Conservation (phyloP, 2,113 vertebrate genomes). For the Meles meles region DNA sequence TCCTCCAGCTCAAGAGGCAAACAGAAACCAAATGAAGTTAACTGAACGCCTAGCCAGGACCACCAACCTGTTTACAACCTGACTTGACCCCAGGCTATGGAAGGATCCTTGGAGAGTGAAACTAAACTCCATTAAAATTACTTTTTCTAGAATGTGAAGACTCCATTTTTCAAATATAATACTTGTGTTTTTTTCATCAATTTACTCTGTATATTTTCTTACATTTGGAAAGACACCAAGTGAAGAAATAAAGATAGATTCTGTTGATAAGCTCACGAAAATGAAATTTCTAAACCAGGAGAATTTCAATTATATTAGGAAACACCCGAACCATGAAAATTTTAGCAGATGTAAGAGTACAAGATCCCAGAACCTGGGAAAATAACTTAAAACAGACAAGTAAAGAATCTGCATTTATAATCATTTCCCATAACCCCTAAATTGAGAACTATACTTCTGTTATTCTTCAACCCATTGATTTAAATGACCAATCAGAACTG, state of each 20-base stretch:
- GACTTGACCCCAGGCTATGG: background rate
- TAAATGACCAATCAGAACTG: background rate
- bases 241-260: conserved; percentile 45
- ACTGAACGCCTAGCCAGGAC: background rate
- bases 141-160: conserved; percentile 14
- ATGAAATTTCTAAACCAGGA: conserved; percentile 37
- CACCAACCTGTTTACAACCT: background rate
- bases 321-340: conserved; percentile 45
- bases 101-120: background rate
- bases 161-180: conserved; percentile 16
- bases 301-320: conserved; percentile 54
- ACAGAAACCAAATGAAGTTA: background rate
- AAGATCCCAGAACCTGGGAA: background rate
- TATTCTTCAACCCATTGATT: background rate
- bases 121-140: background rate
- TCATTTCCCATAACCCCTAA: background rate
- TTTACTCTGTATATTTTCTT: conserved; percentile 17
- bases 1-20: background rate
- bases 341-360: conserved; percentile 10
- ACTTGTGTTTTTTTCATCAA: background rate
- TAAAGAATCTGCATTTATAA: background rate
- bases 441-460: background rate
- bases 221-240: conserved; percentile 33
- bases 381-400: conserved; percentile 41
- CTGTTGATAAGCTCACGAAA: conserved; percentile 44